Evolutionary conservation across 2,888 invertebrate genomes (phyloP).

Genomic region (Plagodis dolabraria): DNA sequence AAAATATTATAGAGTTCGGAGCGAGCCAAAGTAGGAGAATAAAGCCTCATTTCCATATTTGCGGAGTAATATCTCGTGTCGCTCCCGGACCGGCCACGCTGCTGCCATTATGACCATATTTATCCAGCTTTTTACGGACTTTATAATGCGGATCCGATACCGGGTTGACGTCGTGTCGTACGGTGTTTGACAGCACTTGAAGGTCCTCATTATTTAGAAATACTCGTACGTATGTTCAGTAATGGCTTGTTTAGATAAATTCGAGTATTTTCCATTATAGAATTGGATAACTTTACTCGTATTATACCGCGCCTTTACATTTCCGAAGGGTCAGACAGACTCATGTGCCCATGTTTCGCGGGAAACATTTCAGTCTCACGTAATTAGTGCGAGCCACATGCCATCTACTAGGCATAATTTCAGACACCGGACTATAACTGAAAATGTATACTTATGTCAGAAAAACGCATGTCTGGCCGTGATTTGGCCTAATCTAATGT

Average conservation of each 20-base stretch:
- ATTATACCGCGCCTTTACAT: no score
- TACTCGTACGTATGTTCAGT: slow-evolving; percentile 13
- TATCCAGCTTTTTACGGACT: slow-evolving; percentile 26
- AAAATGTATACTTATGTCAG: no score
- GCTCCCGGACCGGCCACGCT: slow-evolving; percentile 17
- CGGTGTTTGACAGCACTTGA: slow-evolving; percentile 2
- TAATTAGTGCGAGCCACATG: no score
- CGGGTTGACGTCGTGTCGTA: slow-evolving; percentile 15
- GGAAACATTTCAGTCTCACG: no score
- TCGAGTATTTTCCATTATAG: no score
- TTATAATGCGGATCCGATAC: slow-evolving; percentile 26
- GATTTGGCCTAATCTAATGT: no score
- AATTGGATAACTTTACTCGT: no score
- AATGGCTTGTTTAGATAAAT: slow-evolving; percentile 7
- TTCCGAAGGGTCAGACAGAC: no score
- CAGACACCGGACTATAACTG: no score
- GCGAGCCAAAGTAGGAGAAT: slow-evolving; percentile 30
- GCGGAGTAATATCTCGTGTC: slow-evolving; percentile 31
- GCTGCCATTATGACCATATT: slow-evolving; percentile 33
- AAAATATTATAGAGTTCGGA: slow-evolving; percentile 24
- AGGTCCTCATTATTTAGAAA: slow-evolving; percentile 15
- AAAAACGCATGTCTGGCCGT: no score
- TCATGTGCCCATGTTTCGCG: no score
- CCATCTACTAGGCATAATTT: no score
- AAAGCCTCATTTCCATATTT: slow-evolving; percentile 38